Evolutionary conservation across 2,797 vertebrate species (phyloP), one percentile per base, ranked within the genome.

Genomic region (Protosalanx chinensis): DNA sequence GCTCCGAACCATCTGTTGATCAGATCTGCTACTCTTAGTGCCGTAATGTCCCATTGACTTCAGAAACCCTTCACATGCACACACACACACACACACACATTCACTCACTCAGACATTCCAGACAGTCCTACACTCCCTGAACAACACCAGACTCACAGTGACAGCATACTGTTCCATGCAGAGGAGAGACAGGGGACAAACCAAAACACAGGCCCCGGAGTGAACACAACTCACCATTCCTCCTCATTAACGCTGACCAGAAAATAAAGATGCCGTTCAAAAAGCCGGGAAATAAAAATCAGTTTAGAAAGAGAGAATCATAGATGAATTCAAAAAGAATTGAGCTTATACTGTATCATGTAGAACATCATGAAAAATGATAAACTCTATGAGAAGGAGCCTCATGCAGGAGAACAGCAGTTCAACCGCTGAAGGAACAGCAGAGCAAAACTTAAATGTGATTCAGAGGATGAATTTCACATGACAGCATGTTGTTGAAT

Each of bases 171-270:
- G 66, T n/a, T 8, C 29, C 46, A 67, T 20, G 56, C 33, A 58
- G n/a, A 12, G 56, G 23, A 72, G 75, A 77, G 79, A 78, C 64
- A 20, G 46, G 16, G 64, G 15, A 29, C 67, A 68, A 62, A 56
- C 65, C 65, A 64, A 64, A 76, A 85, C 59, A 68, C 80, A 87
- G 73, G 49, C 79, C 70, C 74, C 70, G 80, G 84, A 88, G 72
- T 76, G 68, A 71, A 76, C 92, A 85, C 62, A 94, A 99, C 97
- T 99, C 97, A 99, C 97, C 97, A 94, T 95, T 92, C 94, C 90
- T 98, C 97, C 93, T 98, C 96, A 97, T 92, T 96, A 93, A 94
- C 81, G 95, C 96, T 99, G 91, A 92, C 81, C 81, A 72, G 71
- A 86, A 88, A 90, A 87, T 58, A 76, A 73, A 70, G 67, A 79